These are phyloP conservation scores for Neuroscelio doddi DNA, from an alignment of 2,888 invertebrate genomes.

Conservation along the genomic window DNA sequence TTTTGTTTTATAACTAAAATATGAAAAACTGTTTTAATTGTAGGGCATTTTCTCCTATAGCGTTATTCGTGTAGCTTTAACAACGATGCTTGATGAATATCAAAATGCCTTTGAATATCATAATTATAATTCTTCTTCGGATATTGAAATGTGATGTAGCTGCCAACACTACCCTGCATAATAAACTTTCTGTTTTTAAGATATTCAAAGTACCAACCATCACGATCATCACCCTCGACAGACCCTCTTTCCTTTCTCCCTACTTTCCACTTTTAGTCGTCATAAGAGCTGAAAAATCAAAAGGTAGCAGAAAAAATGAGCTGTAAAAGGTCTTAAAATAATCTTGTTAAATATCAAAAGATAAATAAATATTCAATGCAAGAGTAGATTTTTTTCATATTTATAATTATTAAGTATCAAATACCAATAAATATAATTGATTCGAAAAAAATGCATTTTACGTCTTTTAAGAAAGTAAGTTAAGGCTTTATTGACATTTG, in stretches of 20 bases:
- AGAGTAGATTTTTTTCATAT: too few species aligned
- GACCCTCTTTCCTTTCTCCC: conserved; percentile 11
- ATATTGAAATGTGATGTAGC: conserved; percentile 29
- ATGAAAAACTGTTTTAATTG: not conserved
- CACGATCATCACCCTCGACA: conserved; percentile 19
- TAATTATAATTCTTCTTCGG: too few species aligned
- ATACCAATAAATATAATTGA: too few species aligned
- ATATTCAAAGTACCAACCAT: too few species aligned
- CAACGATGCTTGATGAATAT: too few species aligned
- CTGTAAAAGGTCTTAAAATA: conserved; percentile 18
- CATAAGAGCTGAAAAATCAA: conserved; percentile 15
- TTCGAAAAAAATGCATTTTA: too few species aligned
- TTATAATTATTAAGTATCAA: too few species aligned
- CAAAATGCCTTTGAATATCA: too few species aligned
- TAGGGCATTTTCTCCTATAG: not conserved
- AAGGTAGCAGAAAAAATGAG: conserved; percentile 23
- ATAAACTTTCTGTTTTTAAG: conserved; percentile 36
- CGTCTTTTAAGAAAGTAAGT: too few species aligned
- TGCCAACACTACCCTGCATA: conserved; percentile 30
- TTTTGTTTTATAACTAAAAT: not conserved
- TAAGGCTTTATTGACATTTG: too few species aligned
- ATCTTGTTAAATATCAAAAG: conserved; percentile 7
- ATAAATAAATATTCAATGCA: too few species aligned
- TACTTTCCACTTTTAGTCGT: conserved; percentile 24
- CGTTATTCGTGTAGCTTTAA: too few species aligned